Evolutionary conservation across 2,797 vertebrate genomes (phyloP).

Genomic region (Spea hammondii): DNA sequence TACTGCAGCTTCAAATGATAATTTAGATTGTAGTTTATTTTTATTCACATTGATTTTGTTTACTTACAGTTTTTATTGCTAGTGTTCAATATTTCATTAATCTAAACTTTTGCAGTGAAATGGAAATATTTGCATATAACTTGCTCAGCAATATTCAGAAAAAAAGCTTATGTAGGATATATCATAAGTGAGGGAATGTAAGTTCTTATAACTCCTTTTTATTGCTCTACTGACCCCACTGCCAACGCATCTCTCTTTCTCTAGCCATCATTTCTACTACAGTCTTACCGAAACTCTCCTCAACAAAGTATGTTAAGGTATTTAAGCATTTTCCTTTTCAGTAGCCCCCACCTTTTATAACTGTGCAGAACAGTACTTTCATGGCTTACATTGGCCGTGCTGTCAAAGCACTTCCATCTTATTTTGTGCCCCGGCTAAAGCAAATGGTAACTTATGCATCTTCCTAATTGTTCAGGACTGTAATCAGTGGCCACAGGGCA

Average conservation of each 20-base stretch:
- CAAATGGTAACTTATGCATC: slow-evolving; percentile 27
- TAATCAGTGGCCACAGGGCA: slow-evolving; percentile 33
- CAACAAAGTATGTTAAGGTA: too few relatives aligned
- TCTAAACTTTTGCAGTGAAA: not conserved
- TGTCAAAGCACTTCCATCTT: slow-evolving; percentile 21
- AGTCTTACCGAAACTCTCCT: too few relatives aligned
- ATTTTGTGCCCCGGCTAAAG: slow-evolving; percentile 3
- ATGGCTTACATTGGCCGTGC: slow-evolving; percentile 1
- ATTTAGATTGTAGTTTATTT: not conserved
- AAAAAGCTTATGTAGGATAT: not conserved
- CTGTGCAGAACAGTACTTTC: not conserved
- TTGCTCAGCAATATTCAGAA: slow-evolving; percentile 7
- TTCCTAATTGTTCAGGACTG: not conserved
- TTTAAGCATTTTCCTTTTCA: not conserved
- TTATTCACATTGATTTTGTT: not conserved
- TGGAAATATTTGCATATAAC: not conserved
- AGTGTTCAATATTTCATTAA: slow-evolving; percentile 1
- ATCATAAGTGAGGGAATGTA: too few relatives aligned
- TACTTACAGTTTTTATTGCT: not conserved
- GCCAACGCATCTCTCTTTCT: too few relatives aligned
- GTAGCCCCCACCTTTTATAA: not conserved
- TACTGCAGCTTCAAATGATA: too few relatives aligned
- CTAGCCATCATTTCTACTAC: too few relatives aligned
- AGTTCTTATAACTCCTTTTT: too few relatives aligned
- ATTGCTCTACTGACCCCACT: too few relatives aligned